phyloP scores from a whole-genome alignment of 2,888 invertebrate genomes.

The Myopa tessellatipennis region DNA sequence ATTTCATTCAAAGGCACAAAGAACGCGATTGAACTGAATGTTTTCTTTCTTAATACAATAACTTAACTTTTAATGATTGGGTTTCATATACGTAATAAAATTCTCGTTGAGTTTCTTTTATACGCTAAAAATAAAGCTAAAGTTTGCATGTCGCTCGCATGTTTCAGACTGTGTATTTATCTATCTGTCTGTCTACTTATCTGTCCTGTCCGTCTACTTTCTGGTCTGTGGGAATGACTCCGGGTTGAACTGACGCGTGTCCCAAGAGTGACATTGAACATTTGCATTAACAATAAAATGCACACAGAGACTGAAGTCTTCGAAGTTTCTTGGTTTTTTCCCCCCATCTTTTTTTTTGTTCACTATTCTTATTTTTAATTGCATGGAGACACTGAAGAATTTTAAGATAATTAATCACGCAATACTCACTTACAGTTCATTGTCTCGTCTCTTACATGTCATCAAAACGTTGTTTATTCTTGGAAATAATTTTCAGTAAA shows the following conservation, averaged over 20 bases:
- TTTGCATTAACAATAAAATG: not conserved
- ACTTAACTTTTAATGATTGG: not conserved
- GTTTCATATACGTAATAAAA: not conserved
- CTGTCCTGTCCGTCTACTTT: not conserved
- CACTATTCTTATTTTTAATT: too few relatives aligned
- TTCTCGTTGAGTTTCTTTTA: not conserved
- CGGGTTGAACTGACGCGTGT: not conserved
- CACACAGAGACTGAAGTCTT: not conserved
- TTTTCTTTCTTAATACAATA: not conserved
- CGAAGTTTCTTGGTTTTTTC: not conserved
- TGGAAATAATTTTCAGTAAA: not conserved
- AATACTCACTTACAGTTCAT: not conserved
- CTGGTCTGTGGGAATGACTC: not conserved
- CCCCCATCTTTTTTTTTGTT: too few relatives aligned
- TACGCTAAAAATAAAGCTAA: not conserved
- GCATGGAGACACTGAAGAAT: not conserved
- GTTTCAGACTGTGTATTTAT: not conserved
- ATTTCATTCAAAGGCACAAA: too few relatives aligned
- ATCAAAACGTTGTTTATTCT: not conserved
- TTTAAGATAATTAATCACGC: conserved; percentile 27
- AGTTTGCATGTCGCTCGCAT: not conserved
- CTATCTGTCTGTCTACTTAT: not conserved
- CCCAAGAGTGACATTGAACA: conserved; percentile 11
- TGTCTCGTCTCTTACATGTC: not conserved
- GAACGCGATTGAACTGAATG: too few relatives aligned